Evolutionary conservation across 2,113 vertebrate species (phyloP), one percentile per base, ranked within the genome.

Genomic region (Heterotis niloticus): DNA sequence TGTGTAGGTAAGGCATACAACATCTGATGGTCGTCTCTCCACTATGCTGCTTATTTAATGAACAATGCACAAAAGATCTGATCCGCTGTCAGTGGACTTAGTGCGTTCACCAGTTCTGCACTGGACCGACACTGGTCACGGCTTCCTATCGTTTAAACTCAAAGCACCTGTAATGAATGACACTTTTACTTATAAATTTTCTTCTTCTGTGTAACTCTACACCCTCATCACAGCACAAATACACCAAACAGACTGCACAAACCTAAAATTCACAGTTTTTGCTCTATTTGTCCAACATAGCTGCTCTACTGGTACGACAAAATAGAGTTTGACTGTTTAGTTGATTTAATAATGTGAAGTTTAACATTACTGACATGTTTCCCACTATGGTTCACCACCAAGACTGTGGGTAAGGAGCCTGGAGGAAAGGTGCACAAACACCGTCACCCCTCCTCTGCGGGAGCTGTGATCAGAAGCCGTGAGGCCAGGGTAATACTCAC

Each of bases 401-500:
- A 16, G 2, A 20, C 57, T 62, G 34, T 44, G 34, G 57, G 34
- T 44, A 7, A 44, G 34, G 18, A 62, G 59, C 59, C 13, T 2
- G 12, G 1, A 62, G 18, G 59, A 20, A 62, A 62, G 18, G 20
- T 7, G 64, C 20, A 66, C 20, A 20, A 20, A 20, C 64, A 20
- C 64, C 20, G 10, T 10, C 20, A 20, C 18, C 17, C 12, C 5
- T 59, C 72, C 44, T n/a, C n/a, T 71, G 29, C 24, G 14, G 57
- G 62, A 52, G 18, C 0, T 28, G 29, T 11, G 23, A 4, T 10
- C 17, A 17, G 24, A 69, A 14, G 29, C 0, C 12, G 10, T 16
- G 5, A 29, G 26, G 24, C 20, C 59, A 34, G 18, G 34, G 34
- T 44, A 54, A 51, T 89, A 95, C 97, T 98, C 91, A 99, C 97